phyloP scores from a whole-genome alignment of 1,140 invertebrate genomes.

The Papilio machaon region DNA sequence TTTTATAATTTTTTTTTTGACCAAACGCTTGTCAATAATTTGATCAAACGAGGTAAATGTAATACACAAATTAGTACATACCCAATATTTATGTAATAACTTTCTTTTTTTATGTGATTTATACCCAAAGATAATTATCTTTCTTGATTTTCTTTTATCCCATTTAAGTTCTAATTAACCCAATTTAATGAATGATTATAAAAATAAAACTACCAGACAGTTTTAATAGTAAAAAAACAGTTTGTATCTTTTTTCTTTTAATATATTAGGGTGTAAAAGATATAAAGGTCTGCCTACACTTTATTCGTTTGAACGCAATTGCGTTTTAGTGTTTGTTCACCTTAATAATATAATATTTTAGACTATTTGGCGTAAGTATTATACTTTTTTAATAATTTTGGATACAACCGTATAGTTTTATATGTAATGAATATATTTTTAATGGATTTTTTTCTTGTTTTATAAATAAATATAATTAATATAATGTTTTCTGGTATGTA shows the following conservation, averaged over 20 bases:
- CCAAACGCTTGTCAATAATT: neutral
- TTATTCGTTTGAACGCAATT: neutral
- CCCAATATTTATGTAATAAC: neutral
- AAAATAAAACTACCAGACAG: neutral
- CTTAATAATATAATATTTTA: neutral
- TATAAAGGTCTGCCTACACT: neutral
- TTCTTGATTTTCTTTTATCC: neutral
- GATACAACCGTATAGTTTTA: constrained; percentile 9
- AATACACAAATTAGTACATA: neutral
- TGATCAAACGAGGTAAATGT: neutral
- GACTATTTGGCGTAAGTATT: constrained; percentile 22
- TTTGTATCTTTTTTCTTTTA: neutral
- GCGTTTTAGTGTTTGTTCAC: neutral
- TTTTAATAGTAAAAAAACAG: neutral
- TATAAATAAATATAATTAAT: constrained; percentile 16
- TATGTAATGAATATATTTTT: constrained; percentile 20
- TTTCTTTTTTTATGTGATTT: neutral
- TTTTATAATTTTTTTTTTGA: neutral
- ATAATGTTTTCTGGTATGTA: constrained; percentile 14
- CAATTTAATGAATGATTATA: neutral
- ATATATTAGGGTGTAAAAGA: neutral
- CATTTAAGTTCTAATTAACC: neutral
- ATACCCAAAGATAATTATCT: neutral
- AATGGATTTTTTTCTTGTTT: constrained; percentile 7
- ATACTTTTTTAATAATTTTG: constrained; percentile 16